Base-by-base conservation (phyloP, 2,888 invertebrate species). In the Artemia sinica region DNA sequence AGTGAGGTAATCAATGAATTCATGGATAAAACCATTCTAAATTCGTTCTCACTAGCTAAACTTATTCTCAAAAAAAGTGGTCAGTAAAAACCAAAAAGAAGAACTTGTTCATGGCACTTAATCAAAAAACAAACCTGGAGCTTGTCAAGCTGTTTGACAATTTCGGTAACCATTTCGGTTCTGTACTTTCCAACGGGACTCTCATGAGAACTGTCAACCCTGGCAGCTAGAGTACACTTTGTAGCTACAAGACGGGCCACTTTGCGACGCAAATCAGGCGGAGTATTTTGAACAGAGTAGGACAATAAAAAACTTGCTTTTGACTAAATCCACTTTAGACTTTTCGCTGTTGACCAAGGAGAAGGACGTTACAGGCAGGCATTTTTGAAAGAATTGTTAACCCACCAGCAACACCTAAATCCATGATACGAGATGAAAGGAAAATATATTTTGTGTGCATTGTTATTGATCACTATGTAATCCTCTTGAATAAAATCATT, bases 91-190 rank as follows among this genome's bases (percentile, higher is more conserved):
- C 28, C 28, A 28, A 28, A 28, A 28, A 1, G n/a, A 28, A 28
- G 28, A 28, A 28, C 28, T 28, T 28, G 28, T 28, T 28, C 28
- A 28, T 28, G 28, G 28, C 2, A 28, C 28, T 28, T 28, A 28
- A 28, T 28, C 28, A 1, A 28, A 28, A 28, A 28, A 28, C 28
- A 28, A 28, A 18, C 58, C 79, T 88, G 90, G 73, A 96, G 79
- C 79, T 98, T 98, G 76, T 98, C 97, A 58, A 98, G 79, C 80
- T 96, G 97, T 76, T 91, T 88, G 76, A 95, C 95, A 67, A 97
- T 90, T 75, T 93, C 93, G 74, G 93, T 91, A 50, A 89, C 81
- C 41, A 96, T 82, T 74, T 82, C 82, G 67, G 87, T 80, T 0
- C 95, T 94, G 67, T 91, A 86, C 70, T 82, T 82, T 0, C 93